Evolutionary conservation across 2,113 vertebrate species (phyloP), one percentile per base, ranked within the genome.

Genomic region (Strix aluco): DNA sequence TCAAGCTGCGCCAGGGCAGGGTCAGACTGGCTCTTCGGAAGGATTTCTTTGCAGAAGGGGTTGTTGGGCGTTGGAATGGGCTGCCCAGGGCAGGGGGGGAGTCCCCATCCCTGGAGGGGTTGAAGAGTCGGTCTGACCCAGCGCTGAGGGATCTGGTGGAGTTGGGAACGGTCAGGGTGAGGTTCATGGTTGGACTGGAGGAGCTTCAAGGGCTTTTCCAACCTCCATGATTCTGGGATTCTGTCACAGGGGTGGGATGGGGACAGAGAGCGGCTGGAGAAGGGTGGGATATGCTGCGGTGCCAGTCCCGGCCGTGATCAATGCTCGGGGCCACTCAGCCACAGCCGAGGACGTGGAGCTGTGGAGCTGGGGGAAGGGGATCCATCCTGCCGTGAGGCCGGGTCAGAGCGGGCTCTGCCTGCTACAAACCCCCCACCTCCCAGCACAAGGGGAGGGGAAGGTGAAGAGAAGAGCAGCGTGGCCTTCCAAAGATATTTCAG

Each of bases 331-430:
- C 38, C 14, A 21, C 32, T 14, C 30, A 29, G 30, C 59, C 13
- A 5, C 74, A 29, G 38, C 14, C 20, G 8, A 44, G 44, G 44
- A 16, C 44, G 15, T 44, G 44, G 44, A 44, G 15, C 44, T 44
- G 44, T 44, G 44, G 44, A 44, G 44, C 44, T 44, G 15, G 44
- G 44, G 44, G 13, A 59, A 66, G 26, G 9, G 26, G 30, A 36
- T 20, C 18, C 46, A 20, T 36, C 52, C 75, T 26, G 2, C 3
- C 1, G 3, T 30, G 40, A 17, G 17, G 63, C 12, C 0, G 1
- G 42, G 23, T 38, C 70, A 44, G 47, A n/a, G 42, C 22, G 23
- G 38, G 22, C 44, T 58, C n/a, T 26, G 69, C 22, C 75, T 32
- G 44, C 57, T 44, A 5, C 7, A 5, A 59, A 46, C 34, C 15